Base-by-base conservation (phyloP, 2,888 invertebrate genomes). In the Lucinisca nassula region DNA sequence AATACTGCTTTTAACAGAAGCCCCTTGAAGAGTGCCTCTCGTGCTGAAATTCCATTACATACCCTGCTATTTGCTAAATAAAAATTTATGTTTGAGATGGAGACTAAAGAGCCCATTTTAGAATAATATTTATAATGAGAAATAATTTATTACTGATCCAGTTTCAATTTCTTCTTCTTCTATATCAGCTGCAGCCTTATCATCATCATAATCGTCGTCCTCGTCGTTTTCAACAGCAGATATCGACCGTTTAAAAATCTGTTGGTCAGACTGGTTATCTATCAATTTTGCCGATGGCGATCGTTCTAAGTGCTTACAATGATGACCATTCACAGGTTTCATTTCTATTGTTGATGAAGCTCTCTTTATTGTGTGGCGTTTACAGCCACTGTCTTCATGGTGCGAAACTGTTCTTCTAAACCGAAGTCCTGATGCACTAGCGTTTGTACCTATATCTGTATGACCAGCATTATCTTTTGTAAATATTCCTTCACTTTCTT, bases 141-240 rank as follows among this genome's bases (percentile, higher is more conserved):
- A n/a, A n/a, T n/a, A n/a, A n/a, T n/a, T n/a, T 45, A 45, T 30
- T 78, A 82, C 82, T 61, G 67, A 24, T 30, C 82, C 82, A n/a
- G 73, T 82, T 37, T 82, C 77, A 0, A 78, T 37, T 55, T 82
- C 82, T 51, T 82, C 82, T 24, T 82, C 82, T 1, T 78, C 82
- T n/a, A 70, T 67, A 0, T 77, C 35, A 35, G 35, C 24, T 17
- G 21, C 8, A 6, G 4, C 30, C 21, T 21, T 35, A 3, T 67
- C 10, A 35, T 35, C 35, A 32, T 67, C 67, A 67, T 67, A 24
- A 21, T 55, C 55, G 21, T 55, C 55, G 55, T 35, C 35, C 8
- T 67, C 21, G 3, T 27, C 10, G 35, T 3, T 67, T 14, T 67
- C 67, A 10, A 35, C 35, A 35, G 21, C 6, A 3, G 67, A 67